Evolutionary conservation across 2,797 vertebrate species (phyloP), one percentile per base, ranked within the genome.

Genomic region (Squalus acanthias): DNA sequence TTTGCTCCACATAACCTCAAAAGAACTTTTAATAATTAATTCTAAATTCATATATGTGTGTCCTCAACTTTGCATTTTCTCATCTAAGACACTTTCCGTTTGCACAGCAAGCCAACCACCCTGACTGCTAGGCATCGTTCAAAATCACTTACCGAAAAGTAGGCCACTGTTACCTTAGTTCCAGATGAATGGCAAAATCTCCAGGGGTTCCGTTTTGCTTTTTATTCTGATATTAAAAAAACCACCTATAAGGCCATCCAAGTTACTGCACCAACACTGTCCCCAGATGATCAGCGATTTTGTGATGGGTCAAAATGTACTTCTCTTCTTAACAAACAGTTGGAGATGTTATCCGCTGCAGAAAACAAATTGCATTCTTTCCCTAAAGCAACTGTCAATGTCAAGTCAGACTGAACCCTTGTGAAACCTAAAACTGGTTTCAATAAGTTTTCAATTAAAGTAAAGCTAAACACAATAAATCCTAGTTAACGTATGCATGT

Each of bases 21-120:
- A 53, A 76, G 69, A 95, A 76, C 50, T 74, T 50, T 95, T 72
- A 95, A 74, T 76, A 95, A 74, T 95, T 95, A 74, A 74, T 95
- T 95, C 29, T 5, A 76, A 57, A 33, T 53, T 60, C 70, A 72
- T 33, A 46, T 26, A 53, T 95, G 50, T 57, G 69, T 95, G 69
- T 33, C 53, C 53, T 74, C 46, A 74, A 76, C 39, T 95, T 53
- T 39, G 13, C 94, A 95, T 72, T 76, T 1, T 33, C 70, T 95
- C 26, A n/a, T 72, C 24, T 33, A 76, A 76, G 69, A 76, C 26
- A 74, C 50, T 57, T 57, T 76, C 50, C 6, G 22, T 57, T 76
- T 76, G 29, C 93, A 95, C 26, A n/a, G 39, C 50, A 76, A 33
- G 46, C 13, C 94, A 53, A 74, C 15, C 53, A 53, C 70, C 12